These are phyloP conservation scores for Falco naumanni DNA, from an alignment of 2,797 vertebrate species.

Conservation along the genomic window DNA sequence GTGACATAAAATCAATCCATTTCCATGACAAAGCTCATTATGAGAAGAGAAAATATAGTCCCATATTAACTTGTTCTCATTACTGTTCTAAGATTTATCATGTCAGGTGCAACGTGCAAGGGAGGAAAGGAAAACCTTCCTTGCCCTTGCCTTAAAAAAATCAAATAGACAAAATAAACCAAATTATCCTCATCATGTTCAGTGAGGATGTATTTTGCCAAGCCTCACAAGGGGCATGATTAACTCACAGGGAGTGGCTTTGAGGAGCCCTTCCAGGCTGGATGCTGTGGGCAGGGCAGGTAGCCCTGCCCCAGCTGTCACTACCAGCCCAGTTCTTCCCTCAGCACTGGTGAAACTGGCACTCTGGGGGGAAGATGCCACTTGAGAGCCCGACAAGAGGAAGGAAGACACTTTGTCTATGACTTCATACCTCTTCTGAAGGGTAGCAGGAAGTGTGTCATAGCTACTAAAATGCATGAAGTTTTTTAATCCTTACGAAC, in stretches of 20 bases:
- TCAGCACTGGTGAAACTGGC: rapidly evolving
- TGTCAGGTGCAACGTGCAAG: background rate
- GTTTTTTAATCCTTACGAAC: background rate
- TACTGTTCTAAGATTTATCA: constrained; percentile 54
- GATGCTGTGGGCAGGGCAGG: background rate
- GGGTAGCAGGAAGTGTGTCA: background rate
- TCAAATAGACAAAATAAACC: background rate
- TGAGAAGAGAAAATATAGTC: constrained; percentile 58
- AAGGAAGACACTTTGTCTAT: background rate
- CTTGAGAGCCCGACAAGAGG: background rate
- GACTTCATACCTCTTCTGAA: background rate
- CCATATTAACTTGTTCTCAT: constrained; percentile 56
- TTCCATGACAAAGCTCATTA: constrained; percentile 62
- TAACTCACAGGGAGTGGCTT: background rate
- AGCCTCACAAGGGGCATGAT: background rate
- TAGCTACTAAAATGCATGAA: background rate
- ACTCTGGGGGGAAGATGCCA: background rate
- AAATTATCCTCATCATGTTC: background rate
- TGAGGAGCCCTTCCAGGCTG: background rate
- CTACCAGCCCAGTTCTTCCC: background rate
- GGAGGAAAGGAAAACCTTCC: constrained; percentile 28
- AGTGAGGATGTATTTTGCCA: background rate
- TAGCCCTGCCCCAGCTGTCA: rapidly evolving
- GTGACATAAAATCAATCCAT: constrained; percentile 65
- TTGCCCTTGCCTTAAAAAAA: background rate